Base-by-base conservation (phyloP, 2,113 vertebrate species). In the Ictalurus punctatus region DNA sequence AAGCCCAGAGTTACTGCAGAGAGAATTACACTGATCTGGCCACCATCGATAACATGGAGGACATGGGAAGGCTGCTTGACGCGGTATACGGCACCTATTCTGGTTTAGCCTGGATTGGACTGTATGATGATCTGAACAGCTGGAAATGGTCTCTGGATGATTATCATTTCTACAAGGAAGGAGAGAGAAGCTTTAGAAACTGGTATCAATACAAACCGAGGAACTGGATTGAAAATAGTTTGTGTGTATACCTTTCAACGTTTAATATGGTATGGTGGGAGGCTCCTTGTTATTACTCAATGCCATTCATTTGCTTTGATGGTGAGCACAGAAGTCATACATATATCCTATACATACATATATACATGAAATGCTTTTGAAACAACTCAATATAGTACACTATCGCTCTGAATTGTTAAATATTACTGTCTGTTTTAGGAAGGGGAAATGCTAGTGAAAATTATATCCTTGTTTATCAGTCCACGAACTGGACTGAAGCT, bases 1-100 rank as follows among this genome's bases (percentile, higher is more conserved):
- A 90, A 67, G 89, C 89, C 83, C 85, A 84, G 80, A 87, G 23
- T 40, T 59, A 78, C 85, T 90, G 89, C 80, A 90, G 89, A 87
- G 2, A 67, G 79, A 84, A 74, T 44, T 88, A 90, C 48, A 81
- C 1, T 74, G 89, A 90, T 69, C 54, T 90, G 83, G 89, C 89
- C 61, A 90, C 86, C 30, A 88, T 90, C 82, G 74, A 85, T 9
- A 86, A 88, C 83, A 90, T 81, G 83, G 83, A 54, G 3, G 89
- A 90, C 5, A 83, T 81, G 65, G 83, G 27, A 4, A 78, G 7
- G 0, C 54, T 88, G 2, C 0, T 74, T 81, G 83, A 90, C 6
- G 54, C 37, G 74, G 40, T 73, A 6, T 10, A 17, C 7, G 13
- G 52, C 6, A 63, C 2, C 56, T 87, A 40, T 44, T 12, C 44